Evolutionary conservation across 2,797 vertebrate species (phyloP).

Genomic region (Parotocinclus haroldoi): DNA sequence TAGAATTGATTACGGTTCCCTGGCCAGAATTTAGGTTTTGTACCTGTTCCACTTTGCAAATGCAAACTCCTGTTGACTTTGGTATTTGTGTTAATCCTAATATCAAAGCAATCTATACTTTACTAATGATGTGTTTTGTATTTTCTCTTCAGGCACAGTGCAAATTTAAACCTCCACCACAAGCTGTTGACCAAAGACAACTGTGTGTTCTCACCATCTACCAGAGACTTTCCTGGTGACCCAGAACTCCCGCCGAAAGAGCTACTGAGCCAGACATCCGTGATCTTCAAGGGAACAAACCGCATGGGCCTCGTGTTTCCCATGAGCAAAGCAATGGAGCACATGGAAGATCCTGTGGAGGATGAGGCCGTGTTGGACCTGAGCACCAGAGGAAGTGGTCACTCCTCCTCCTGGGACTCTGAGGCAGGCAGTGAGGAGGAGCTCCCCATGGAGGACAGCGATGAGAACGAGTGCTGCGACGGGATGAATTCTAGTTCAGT

Average conservation of each 20-base stretch:
- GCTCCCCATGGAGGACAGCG: conserved; percentile 80
- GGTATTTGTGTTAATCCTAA: too few species aligned
- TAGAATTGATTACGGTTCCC: too few species aligned
- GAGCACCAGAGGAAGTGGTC: conserved; percentile 82
- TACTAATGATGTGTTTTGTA: conserved; percentile 8
- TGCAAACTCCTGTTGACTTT: too few species aligned
- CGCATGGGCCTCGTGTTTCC: conserved; percentile 87
- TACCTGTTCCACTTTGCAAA: too few species aligned
- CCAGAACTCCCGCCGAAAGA: conserved; percentile 72
- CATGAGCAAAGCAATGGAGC: conserved; percentile 74
- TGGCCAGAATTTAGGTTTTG: too few species aligned
- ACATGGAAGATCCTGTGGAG: conserved; percentile 65
- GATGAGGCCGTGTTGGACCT: conserved; percentile 87
- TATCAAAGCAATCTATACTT: too few species aligned
- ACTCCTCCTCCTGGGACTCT: conserved; percentile 88
- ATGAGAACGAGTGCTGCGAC: conserved; percentile 86
- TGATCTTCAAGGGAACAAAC: conserved; percentile 88
- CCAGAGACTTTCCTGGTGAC: conserved; percentile 76
- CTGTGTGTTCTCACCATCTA: conserved; percentile 70
- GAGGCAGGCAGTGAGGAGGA: conserved; percentile 86
- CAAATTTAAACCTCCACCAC: conserved; percentile 91
- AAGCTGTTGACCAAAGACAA: conserved; percentile 91
- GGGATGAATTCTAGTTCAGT: conserved; percentile 61
- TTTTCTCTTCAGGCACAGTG: conserved; percentile 82
- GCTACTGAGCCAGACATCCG: conserved; percentile 78